A percentile compares a stretch with the other conserved stretches of the same genome.
These are phyloP conservation scores for Morone saxatilis DNA, from an alignment of 2,113 vertebrate genomes.

Conservation along the genomic window DNA sequence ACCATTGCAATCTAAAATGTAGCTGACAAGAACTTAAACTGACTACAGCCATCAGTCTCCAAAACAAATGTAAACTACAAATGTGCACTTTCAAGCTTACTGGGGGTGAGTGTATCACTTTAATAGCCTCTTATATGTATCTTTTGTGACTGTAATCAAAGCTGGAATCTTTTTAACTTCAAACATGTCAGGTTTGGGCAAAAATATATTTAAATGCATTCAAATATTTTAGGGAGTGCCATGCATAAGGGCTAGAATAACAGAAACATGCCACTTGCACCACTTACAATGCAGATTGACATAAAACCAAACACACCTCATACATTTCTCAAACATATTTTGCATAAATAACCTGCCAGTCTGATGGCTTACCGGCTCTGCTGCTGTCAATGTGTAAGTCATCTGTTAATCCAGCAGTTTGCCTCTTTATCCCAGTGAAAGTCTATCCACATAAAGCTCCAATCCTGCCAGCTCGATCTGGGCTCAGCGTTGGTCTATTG, in stretches of 20 bases:
- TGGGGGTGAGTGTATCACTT: neutral
- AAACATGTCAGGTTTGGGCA: neutral
- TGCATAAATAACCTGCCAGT: neutral
- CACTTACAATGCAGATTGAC: neutral
- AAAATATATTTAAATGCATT: neutral
- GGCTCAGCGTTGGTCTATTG: conserved; percentile 33
- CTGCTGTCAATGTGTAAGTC: neutral
- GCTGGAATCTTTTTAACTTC: neutral
- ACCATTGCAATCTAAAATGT: too few relatives aligned
- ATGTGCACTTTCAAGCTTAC: neutral
- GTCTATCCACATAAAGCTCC: conserved; percentile 15
- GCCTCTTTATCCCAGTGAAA: conserved; percentile 17
- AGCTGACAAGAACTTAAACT: too few relatives aligned
- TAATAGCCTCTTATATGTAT: neutral
- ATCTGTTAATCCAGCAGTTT: conserved; percentile 49
- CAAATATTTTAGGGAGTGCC: neutral
- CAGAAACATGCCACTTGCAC: neutral
- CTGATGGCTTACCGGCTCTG: neutral
- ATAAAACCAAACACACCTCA: neutral
- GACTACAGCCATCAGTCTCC: neutral
- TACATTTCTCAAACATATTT: conserved; percentile 9
- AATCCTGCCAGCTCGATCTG: neutral
- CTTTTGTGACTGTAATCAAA: neutral
- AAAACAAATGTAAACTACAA: neutral
- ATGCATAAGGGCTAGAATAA: neutral